phyloP scores from a whole-genome alignment of 2,797 vertebrate genomes.

The Anabacerthia variegaticeps region DNA sequence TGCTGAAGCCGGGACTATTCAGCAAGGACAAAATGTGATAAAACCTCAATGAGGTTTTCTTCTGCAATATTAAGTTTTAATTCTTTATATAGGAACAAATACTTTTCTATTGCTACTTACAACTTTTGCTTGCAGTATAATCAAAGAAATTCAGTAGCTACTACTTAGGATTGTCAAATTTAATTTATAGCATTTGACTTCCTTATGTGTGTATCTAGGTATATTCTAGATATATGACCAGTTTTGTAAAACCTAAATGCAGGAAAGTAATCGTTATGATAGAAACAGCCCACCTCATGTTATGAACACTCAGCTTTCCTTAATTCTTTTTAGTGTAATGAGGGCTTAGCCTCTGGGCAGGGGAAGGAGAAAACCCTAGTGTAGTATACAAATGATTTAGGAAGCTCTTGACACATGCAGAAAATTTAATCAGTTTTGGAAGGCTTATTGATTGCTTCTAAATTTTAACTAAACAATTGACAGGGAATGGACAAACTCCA shows the following conservation, averaged over 20 bases:
- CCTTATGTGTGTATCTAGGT: background rate
- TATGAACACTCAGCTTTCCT: background rate
- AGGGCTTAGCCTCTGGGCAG: background rate
- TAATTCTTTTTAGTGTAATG: background rate
- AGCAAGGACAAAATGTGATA: conserved; percentile 73
- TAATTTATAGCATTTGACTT: background rate
- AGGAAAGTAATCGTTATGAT: background rate
- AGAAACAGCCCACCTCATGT: background rate
- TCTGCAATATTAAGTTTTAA: conserved; percentile 68
- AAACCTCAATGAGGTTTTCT: conserved; percentile 67
- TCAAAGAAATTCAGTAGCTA: conserved; percentile 3
- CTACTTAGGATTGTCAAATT: background rate
- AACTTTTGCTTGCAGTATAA: background rate
- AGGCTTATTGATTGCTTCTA: conserved; percentile 1
- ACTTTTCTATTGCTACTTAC: conserved; percentile 48
- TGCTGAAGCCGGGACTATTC: conserved; percentile 72
- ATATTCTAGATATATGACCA: background rate
- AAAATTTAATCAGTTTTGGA: background rate
- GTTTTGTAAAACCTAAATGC: background rate
- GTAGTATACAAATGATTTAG: background rate
- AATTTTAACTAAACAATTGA: background rate
- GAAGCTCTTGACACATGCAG: background rate
- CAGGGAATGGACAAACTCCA: background rate
- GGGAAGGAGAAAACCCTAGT: background rate
- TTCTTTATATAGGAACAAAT: conserved; percentile 62